A percentile compares a stretch with the other conserved stretches of the same genome.
Evolutionary conservation across 2,888 invertebrate genomes (phyloP).

Genomic region (Netelia virgata): DNA sequence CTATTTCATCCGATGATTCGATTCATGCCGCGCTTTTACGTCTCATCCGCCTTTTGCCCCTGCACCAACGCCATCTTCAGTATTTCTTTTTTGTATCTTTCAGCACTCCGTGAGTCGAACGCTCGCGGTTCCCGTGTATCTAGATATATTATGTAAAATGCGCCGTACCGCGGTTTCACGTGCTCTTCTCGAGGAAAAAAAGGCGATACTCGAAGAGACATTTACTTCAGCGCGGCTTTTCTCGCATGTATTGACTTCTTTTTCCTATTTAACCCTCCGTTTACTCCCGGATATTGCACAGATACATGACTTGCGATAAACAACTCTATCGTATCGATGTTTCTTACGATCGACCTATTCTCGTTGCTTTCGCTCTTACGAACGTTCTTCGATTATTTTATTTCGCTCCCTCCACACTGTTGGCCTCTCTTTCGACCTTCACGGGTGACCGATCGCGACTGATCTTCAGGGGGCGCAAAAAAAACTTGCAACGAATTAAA

Average conservation of each 20-base stretch:
- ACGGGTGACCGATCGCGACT: neutral
- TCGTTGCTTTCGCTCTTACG: neutral
- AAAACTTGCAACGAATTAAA: constrained; percentile 30
- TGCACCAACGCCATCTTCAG: neutral
- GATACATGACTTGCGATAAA: too few species aligned
- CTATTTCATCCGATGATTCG: neutral
- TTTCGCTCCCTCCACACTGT: neutral
- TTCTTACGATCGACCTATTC: neutral
- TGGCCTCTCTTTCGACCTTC: neutral
- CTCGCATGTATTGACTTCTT: neutral
- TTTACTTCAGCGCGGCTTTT: neutral
- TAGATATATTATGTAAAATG: too few species aligned
- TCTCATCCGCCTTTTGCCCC: neutral
- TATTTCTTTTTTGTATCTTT: neutral
- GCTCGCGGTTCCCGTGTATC: neutral
- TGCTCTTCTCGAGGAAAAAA: too few species aligned
- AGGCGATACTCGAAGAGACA: too few species aligned
- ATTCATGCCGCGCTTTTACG: neutral
- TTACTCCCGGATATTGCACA: too few species aligned
- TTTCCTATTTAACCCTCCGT: neutral
- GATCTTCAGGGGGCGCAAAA: neutral
- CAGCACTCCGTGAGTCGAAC: neutral
- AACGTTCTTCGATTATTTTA: neutral
- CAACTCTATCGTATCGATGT: constrained; percentile 2
- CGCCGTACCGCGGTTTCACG: too few species aligned